These are phyloP conservation scores for Boulengeromyrus knoepffleri DNA, from an alignment of 2,113 vertebrate genomes.

Conservation along the genomic window DNA sequence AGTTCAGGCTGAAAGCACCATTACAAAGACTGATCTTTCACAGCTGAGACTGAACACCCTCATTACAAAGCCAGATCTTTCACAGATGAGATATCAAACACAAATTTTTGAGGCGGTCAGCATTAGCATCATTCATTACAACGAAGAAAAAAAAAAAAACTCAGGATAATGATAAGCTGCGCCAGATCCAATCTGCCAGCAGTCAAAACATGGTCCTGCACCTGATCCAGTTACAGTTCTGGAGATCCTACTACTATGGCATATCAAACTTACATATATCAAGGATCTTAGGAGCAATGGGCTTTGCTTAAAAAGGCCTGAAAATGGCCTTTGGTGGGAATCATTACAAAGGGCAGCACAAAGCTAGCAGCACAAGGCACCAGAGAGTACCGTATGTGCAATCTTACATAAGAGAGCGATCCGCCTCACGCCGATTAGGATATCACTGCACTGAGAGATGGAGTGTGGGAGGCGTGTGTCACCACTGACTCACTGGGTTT, in stretches of 20 bases:
- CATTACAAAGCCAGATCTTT: neutral
- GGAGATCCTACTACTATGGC: neutral
- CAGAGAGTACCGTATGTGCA: neutral
- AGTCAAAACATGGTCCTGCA: neutral
- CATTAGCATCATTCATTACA: neutral
- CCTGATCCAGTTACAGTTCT: neutral
- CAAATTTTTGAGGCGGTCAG: neutral
- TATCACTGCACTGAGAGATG: neutral
- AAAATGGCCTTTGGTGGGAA: neutral
- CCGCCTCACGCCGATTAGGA: neutral
- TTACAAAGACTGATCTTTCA: neutral
- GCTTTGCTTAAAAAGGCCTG: neutral
- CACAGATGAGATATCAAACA: neutral
- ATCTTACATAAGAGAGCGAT: neutral
- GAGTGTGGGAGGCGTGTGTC: constrained; percentile 1
- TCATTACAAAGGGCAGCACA: neutral
- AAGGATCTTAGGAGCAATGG: neutral
- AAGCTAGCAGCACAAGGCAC: neutral
- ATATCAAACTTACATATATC: neutral
- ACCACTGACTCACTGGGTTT: neutral
- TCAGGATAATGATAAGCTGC: neutral
- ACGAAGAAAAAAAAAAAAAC: neutral
- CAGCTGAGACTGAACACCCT: neutral
- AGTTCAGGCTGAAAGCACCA: neutral
- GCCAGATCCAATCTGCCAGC: neutral